phyloP scores from a whole-genome alignment of 1,140 invertebrate genomes.

The Ostrea edulis region DNA sequence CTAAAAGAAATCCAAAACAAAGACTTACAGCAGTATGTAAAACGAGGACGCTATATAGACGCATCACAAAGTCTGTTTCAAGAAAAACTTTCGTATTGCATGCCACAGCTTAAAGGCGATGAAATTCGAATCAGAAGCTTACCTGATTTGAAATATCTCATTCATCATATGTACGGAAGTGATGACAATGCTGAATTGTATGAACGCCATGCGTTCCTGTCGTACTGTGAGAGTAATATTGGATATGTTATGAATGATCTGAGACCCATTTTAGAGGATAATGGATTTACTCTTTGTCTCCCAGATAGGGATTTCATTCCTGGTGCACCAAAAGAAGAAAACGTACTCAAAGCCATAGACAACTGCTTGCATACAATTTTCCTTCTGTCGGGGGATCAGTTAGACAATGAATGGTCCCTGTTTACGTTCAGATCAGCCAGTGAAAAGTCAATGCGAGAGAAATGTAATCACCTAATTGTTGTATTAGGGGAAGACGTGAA shows the following conservation, averaged over 20 bases:
- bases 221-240: constrained; percentile 64
- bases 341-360: constrained; percentile 65
- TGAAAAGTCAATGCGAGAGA: constrained; percentile 63
- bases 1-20: constrained; percentile 56
- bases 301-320: constrained; percentile 66
- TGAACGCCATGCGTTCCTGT: constrained; percentile 58
- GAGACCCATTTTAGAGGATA: constrained; percentile 54
- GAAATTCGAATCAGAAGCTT: background rate
- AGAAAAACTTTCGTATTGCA: constrained; percentile 60
- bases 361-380: constrained; percentile 60
- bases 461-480: constrained; percentile 62
- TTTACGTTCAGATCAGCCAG: constrained; percentile 65
- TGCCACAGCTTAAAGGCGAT: constrained; percentile 43
- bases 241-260: constrained; percentile 59
- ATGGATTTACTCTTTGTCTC: constrained; percentile 58
- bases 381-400: constrained; percentile 59
- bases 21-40: constrained; percentile 57
- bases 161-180: constrained; percentile 49
- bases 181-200: background rate
- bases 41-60: constrained; percentile 58
- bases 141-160: constrained; percentile 44
- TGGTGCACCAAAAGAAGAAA: constrained; percentile 68
- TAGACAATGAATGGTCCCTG: constrained; percentile 65
- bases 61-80: constrained; percentile 53
- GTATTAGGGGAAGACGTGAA: constrained; percentile 53